phyloP scores from a whole-genome alignment of 2,888 invertebrate genomes.

The Buathra laborator region DNA sequence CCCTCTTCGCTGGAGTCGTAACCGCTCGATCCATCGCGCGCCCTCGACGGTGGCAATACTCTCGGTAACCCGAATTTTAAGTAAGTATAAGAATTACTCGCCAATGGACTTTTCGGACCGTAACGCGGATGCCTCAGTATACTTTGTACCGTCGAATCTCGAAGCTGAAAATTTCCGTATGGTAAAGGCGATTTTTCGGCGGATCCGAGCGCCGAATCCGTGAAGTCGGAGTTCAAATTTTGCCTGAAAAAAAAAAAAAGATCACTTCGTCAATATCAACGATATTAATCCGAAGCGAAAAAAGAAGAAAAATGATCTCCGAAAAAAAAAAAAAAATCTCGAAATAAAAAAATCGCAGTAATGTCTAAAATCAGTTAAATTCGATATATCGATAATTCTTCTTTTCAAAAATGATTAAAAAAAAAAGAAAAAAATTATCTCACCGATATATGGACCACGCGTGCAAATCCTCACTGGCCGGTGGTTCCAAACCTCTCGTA shows the following conservation, averaged over 20 bases:
- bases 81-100: conserved; percentile 97
- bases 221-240: conserved; percentile 97
- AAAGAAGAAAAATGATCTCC: too few species aligned
- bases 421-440: conserved; percentile 52
- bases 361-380: background rate
- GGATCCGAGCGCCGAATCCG: conserved; percentile 96
- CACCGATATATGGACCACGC: conserved; percentile 98
- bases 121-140: conserved; percentile 95
- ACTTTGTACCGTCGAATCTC: conserved; percentile 97
- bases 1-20: conserved; percentile 95
- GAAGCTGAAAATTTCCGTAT: conserved; percentile 96
- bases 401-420: background rate
- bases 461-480: conserved; percentile 96
- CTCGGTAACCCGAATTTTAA: conserved; percentile 97
- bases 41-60: conserved; percentile 92
- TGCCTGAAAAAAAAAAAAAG: conserved; percentile 88
- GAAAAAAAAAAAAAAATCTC: background rate
- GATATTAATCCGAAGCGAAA: background rate
- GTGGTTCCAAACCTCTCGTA: conserved; percentile 88
- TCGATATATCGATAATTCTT: background rate
- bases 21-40: conserved; percentile 95
- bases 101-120: conserved; percentile 95
- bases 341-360: background rate
- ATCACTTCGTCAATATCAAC: background rate
- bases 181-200: conserved; percentile 97